Conservation (phyloP, 1,140 invertebrate species). For the Drosophila arizonae region DNA sequence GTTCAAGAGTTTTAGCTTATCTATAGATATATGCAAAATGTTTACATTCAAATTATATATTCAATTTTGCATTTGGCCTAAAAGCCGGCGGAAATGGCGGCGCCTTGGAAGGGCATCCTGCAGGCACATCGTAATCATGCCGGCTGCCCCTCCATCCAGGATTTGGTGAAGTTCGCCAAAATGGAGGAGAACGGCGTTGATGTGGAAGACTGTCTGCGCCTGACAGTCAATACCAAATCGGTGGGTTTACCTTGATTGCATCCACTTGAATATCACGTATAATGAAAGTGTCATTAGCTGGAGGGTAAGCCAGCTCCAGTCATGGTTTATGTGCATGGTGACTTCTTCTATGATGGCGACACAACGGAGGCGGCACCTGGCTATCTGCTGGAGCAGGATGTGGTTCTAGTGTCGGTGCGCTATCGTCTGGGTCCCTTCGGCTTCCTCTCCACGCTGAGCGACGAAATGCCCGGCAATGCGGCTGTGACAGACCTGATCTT, state of each 20-base stretch:
- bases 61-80: background rate
- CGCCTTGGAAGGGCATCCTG: conserved; percentile 83
- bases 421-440: conserved; percentile 84
- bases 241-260: conserved; percentile 33
- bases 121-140: conserved; percentile 59
- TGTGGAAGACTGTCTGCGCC: conserved; percentile 72
- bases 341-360: conserved; percentile 79
- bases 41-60: no score
- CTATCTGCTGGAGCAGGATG: conserved; percentile 83
- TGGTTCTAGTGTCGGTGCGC: conserved; percentile 83
- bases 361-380: conserved; percentile 69
- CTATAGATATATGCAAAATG: no score
- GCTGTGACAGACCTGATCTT: conserved; percentile 87
- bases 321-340: conserved; percentile 82
- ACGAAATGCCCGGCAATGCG: conserved; percentile 87
- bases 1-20: no score
- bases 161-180: conserved; percentile 54
- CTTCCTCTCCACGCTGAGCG: conserved; percentile 84
- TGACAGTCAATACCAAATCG: conserved; percentile 70
- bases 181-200: conserved; percentile 60
- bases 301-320: conserved; percentile 59
- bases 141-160: conserved; percentile 75
- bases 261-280: background rate
- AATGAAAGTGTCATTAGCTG: conserved; percentile 40
- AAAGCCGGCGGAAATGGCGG: conserved; percentile 62